These are phyloP conservation scores for Marisa cornuarietis DNA, from an alignment of 1,140 invertebrate genomes.

Conservation along the genomic window DNA sequence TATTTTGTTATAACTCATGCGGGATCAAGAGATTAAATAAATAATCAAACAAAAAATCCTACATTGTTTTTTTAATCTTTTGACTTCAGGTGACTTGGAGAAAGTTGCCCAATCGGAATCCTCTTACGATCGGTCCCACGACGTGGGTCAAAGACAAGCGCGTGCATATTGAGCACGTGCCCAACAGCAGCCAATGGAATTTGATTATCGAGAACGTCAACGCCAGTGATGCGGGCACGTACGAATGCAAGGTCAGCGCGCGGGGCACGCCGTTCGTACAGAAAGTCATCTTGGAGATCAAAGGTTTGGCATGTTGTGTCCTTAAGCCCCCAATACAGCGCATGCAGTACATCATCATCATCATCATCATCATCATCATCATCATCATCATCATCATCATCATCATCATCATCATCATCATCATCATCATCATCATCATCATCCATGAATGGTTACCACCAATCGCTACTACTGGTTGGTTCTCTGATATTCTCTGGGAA, in stretches of 20 bases:
- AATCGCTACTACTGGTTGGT: too few species aligned
- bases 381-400: neutral
- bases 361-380: neutral
- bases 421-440: neutral
- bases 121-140: slow-evolving; percentile 33
- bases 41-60: neutral
- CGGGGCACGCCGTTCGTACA: slow-evolving; percentile 24
- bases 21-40: neutral
- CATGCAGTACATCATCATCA: neutral
- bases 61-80: neutral
- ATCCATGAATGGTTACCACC: neutral
- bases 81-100: slow-evolving; percentile 36
- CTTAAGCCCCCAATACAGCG: neutral
- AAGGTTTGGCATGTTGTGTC: slow-evolving; percentile 24
- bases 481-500: too few species aligned
- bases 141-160: slow-evolving; percentile 36
- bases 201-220: slow-evolving; percentile 35
- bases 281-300: slow-evolving; percentile 26
- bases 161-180: slow-evolving; percentile 40
- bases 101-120: slow-evolving; percentile 29
- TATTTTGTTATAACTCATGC: neutral
- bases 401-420: neutral
- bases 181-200: slow-evolving; percentile 43
- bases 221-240: slow-evolving; percentile 25
- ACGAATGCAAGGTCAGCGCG: slow-evolving; percentile 38